Evolutionary conservation across 2,888 invertebrate genomes (phyloP), one percentile per base, ranked within the genome.

Genomic region (Lordiphosa fenestrarum): DNA sequence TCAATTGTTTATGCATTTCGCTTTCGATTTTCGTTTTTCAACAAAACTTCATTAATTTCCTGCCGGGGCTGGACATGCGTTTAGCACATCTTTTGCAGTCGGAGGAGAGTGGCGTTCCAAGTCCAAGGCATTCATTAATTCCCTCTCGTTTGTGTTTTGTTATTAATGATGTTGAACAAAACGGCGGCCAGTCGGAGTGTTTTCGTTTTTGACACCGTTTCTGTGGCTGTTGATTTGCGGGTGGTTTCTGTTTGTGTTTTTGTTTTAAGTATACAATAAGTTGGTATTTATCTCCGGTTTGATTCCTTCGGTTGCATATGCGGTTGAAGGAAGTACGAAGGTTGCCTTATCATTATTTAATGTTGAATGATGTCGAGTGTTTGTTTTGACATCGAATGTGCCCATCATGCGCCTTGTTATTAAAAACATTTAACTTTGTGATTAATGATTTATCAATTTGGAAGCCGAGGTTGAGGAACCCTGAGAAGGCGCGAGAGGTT

Each of bases 361-460:
- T 87, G 86, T 86, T 88, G 86, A 86, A 88, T 87, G 86, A 86
- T 88, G 82, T 85, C 82, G 84, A 85, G 86, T 85, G 86, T 84
- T 85, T 89, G 85, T 88, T 88, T 88, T 88, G 88, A 88, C 89
- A 87, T 81, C 80, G 76, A 74, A 59, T 74, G 63, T 74, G 74
- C 67, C 33, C 44, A 33, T 30, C 30, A 33, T 66, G 72, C 50
- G 64, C 63, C 59, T 65, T 61, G 66, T 72, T 74, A 67, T 73
- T 74, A 69, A 71, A 64, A 71, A 64, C 72, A 74, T 65, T 73
- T 71, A 69, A 60, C 21, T 42, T 19, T 30, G 53, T 87, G 87
- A 87, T 86, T 84, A 86, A 87, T 87, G 76, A 53, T 48, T 71
- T 57, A 65, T 49, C 69, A 63, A 78, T 78, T 52, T 46, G 54